Conservation (phyloP, 1,140 invertebrate genomes). For the Apis dorsata region DNA sequence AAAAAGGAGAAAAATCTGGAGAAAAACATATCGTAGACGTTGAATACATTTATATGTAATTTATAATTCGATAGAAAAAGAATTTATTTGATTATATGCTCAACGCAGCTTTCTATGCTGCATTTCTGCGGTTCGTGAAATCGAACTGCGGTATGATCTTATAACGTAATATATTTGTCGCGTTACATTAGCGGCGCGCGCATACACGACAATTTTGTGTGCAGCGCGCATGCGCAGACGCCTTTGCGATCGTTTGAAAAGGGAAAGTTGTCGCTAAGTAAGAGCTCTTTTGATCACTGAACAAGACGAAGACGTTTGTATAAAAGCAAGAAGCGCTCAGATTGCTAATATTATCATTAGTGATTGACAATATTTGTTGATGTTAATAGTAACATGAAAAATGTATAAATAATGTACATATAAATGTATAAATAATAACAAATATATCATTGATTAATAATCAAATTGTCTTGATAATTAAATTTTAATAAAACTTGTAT, state of each 20-base stretch:
- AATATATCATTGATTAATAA: no score
- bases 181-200: constrained; percentile 27
- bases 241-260: constrained; percentile 44
- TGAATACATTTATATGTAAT: background rate
- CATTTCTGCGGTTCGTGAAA: constrained; percentile 25
- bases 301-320: background rate
- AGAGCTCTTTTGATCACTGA: constrained; percentile 14
- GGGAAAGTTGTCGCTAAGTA: constrained; percentile 48
- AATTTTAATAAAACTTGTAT: no score
- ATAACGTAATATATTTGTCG: constrained; percentile 11
- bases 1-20: background rate
- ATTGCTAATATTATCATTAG: no score
- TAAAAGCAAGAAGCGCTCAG: background rate
- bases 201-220: constrained; percentile 38
- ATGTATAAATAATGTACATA: background rate
- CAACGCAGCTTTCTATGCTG: background rate
- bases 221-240: constrained; percentile 4
- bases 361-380: background rate
- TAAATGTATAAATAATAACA: background rate
- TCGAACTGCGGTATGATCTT: constrained; percentile 6
- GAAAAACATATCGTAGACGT: background rate
- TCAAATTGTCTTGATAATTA: no score
- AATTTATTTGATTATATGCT: background rate
- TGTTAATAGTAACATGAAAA: background rate
- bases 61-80: background rate